A percentile compares a stretch with the other conserved stretches of the same genome.
Evolutionary conservation across 1,140 invertebrate species (phyloP).

Genomic region (Aphis gossypii): DNA sequence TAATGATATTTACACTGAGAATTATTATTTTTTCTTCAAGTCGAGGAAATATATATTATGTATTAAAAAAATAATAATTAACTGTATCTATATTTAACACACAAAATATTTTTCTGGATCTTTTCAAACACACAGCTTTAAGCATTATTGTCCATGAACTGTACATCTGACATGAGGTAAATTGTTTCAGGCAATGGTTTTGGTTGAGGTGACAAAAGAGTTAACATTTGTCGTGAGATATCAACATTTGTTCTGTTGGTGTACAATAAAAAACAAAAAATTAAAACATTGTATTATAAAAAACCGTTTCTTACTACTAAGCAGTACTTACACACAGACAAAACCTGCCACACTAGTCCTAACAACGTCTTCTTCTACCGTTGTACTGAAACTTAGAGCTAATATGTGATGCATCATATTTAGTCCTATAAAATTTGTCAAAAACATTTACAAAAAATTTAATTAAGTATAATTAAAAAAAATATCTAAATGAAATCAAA

Average conservation of each 20-base stretch:
- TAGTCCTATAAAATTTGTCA: constrained; percentile 65
- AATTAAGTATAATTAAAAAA: not conserved
- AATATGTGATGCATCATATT: constrained; percentile 87
- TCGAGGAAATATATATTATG: not conserved
- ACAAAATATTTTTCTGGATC: not conserved
- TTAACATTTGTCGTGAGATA: constrained; percentile 83
- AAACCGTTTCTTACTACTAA: not conserved
- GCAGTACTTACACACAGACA: constrained; percentile 86
- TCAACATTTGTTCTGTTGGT: constrained; percentile 84
- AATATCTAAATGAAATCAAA: not conserved
- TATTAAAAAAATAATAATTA: not conserved
- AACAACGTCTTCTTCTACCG: constrained; percentile 80
- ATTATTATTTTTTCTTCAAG: not conserved
- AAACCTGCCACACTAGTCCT: constrained; percentile 90
- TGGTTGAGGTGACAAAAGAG: constrained; percentile 90
- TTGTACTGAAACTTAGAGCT: constrained; percentile 84
- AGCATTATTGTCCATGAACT: constrained; percentile 81
- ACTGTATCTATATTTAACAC: not conserved
- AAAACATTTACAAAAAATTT: not conserved
- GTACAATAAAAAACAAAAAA: constrained; percentile 63
- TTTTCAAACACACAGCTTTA: not conserved
- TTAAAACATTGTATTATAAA: constrained; percentile 1
- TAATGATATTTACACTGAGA: not conserved
- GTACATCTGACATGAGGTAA: constrained; percentile 80
- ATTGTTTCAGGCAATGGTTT: constrained; percentile 86